Evolutionary conservation across 2,888 invertebrate genomes (phyloP).

Genomic region (Ophioninae sp.): DNA sequence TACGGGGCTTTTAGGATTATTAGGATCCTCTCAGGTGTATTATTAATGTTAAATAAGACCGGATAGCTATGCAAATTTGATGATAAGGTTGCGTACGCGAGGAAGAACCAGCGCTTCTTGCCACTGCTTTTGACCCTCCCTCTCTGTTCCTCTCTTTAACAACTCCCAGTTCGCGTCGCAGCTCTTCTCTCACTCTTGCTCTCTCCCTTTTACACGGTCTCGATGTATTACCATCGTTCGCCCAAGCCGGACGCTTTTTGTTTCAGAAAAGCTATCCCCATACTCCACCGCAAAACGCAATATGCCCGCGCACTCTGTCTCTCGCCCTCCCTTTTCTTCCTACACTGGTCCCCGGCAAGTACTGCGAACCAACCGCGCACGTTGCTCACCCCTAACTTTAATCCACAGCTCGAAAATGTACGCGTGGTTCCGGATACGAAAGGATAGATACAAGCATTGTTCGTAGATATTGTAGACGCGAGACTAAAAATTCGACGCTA

Average conservation of each 20-base stretch:
- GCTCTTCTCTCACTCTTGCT: background rate
- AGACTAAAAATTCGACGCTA: slow-evolving; percentile 3
- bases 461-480: slow-evolving; percentile 9
- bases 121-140: background rate
- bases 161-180: background rate
- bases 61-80: slow-evolving; percentile 47
- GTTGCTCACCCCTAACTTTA: slow-evolving; percentile 34
- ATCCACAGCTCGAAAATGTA: slow-evolving; percentile 5
- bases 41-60: slow-evolving; percentile 19
- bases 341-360: slow-evolving; percentile 10
- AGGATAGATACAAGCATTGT: slow-evolving; percentile 1
- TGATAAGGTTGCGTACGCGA: slow-evolving; percentile 29
- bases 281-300: slow-evolving; percentile 25
- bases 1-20: slow-evolving; percentile 1
- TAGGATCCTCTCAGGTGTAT: slow-evolving; percentile 1
- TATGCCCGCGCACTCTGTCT: slow-evolving; percentile 19
- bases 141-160: slow-evolving; percentile 5
- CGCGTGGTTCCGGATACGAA: background rate
- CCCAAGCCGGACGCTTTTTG: slow-evolving; percentile 30
- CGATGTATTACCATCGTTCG: slow-evolving; percentile 26
- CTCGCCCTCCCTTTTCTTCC: slow-evolving; percentile 2
- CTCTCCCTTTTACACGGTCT: background rate
- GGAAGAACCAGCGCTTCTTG: slow-evolving; percentile 27
- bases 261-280: slow-evolving; percentile 14
- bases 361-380: slow-evolving; percentile 16